These are phyloP conservation scores for Himalopsyche kuldschensis DNA, from an alignment of 2,888 invertebrate genomes.

Conservation along the genomic window DNA sequence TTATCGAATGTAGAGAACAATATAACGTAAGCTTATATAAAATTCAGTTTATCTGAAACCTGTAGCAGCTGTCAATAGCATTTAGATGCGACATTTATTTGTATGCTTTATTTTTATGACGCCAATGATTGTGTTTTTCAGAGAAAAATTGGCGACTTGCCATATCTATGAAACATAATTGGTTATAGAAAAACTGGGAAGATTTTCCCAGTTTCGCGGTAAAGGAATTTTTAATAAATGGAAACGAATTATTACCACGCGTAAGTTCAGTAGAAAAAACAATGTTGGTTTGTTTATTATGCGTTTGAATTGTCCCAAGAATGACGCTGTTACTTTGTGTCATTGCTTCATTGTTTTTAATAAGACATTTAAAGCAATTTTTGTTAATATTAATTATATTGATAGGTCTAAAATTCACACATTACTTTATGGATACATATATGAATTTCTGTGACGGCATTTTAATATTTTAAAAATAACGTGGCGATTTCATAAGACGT, in stretches of 20 bases:
- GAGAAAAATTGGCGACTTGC: background rate
- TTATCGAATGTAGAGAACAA: background rate
- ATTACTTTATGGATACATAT: background rate
- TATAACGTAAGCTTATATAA: background rate
- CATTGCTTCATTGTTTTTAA: too few species aligned
- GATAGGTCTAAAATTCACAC: background rate
- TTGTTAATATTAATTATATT: too few species aligned
- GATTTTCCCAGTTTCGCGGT: background rate
- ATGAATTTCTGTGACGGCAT: background rate
- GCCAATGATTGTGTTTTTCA: background rate
- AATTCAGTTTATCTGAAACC: background rate
- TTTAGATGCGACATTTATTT: background rate
- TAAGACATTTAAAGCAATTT: too few species aligned
- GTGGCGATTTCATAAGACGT: background rate
- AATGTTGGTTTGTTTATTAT: too few species aligned
- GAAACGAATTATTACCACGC: too few species aligned
- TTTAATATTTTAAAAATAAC: background rate
- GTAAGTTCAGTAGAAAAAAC: too few species aligned
- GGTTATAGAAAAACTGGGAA: background rate
- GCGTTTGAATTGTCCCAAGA: too few species aligned
- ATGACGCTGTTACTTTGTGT: too few species aligned
- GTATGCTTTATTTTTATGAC: background rate
- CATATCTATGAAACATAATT: background rate
- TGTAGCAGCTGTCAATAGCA: background rate
- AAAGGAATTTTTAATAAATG: background rate